Percentiles rank a stretch among this genome's conserved stretches.
These are phyloP conservation scores for Diglossa brunneiventris DNA, from an alignment of 2,113 vertebrate genomes.

Conservation along the genomic window DNA sequence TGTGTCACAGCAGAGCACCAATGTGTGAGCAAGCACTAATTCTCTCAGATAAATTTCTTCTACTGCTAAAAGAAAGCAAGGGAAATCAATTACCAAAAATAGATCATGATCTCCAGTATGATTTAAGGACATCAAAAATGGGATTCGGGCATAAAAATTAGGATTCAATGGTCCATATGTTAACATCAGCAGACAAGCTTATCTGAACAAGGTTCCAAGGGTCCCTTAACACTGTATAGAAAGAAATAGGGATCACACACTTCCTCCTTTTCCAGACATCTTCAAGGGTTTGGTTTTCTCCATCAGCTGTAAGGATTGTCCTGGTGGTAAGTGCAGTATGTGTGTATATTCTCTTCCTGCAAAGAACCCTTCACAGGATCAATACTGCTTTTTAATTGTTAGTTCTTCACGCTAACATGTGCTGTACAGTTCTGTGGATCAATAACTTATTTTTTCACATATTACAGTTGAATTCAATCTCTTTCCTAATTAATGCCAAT, in stretches of 20 bases:
- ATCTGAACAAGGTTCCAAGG: not conserved
- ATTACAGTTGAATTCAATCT: not conserved
- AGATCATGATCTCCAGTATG: not conserved
- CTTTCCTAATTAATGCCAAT: not conserved
- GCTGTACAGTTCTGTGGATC: not conserved
- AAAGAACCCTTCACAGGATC: not conserved
- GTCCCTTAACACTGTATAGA: not conserved
- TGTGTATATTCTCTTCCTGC: not conserved
- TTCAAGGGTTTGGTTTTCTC: not conserved
- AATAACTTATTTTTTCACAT: not conserved
- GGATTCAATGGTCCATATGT: not conserved
- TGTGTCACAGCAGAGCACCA: not conserved
- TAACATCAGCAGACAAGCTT: not conserved
- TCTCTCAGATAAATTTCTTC: not conserved
- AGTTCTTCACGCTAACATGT: not conserved
- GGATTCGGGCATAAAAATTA: not conserved
- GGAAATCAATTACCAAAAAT: not conserved
- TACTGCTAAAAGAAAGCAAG: not conserved
- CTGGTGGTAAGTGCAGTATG: not conserved
- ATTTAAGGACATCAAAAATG: not conserved
- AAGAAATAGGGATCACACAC: not conserved
- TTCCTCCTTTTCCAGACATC: not conserved
- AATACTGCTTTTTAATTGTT: not conserved
- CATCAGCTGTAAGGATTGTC: not conserved
- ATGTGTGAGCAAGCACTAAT: fast-evolving